phyloP scores from a whole-genome alignment of 2,797 vertebrate species.

The Telmatherina bonti region DNA sequence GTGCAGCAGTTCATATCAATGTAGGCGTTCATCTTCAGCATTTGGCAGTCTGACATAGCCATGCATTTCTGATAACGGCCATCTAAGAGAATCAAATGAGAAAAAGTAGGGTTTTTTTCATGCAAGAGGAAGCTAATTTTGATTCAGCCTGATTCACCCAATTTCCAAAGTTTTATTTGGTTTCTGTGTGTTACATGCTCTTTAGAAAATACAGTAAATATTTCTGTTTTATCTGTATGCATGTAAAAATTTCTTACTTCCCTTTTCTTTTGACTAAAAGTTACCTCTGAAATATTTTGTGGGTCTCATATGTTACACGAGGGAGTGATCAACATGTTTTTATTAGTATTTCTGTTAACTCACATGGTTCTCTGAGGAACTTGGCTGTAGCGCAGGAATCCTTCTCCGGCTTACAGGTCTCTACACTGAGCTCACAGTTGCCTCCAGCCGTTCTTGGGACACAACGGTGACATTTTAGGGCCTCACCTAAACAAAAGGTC shows the following conservation, averaged over 20 bases:
- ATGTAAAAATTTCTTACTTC: neutral
- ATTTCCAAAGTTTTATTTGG: neutral
- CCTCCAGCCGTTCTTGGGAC: slow-evolving; percentile 63
- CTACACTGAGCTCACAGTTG: slow-evolving; percentile 49
- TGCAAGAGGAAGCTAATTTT: neutral
- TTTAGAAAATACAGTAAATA: neutral
- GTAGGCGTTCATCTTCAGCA: slow-evolving; percentile 73
- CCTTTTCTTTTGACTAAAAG: neutral
- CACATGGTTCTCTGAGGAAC: slow-evolving; percentile 75
- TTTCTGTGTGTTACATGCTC: neutral
- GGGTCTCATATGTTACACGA: no score
- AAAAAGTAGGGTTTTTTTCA: neutral
- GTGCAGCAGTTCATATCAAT: slow-evolving; percentile 76
- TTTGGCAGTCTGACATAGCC: slow-evolving; percentile 66
- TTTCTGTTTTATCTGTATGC: neutral
- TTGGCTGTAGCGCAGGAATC: slow-evolving; percentile 65
- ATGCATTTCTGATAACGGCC: slow-evolving; percentile 82
- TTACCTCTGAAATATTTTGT: neutral
- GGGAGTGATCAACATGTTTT: neutral
- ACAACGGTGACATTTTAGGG: slow-evolving; percentile 77
- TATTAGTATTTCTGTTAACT: slow-evolving; percentile 40
- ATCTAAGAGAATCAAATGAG: slow-evolving; percentile 44
- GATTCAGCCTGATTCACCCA: neutral
- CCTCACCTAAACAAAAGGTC: slow-evolving; percentile 61
- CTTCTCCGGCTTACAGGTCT: slow-evolving; percentile 72